Base-by-base conservation (phyloP, 2,888 invertebrate genomes). In the Tubiluchus corallicola region DNA sequence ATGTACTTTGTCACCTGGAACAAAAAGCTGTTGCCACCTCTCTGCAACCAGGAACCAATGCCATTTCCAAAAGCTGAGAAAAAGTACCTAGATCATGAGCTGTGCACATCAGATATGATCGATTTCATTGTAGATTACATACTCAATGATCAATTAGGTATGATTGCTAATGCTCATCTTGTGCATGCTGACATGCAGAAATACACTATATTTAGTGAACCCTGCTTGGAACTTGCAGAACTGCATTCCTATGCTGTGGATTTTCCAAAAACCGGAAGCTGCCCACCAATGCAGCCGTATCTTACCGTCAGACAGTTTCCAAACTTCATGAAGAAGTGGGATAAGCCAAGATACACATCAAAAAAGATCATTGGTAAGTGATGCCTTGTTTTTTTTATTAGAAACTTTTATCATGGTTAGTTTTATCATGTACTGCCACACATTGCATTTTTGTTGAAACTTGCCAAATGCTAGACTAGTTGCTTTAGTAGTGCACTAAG, bases 1-100 rank as follows among this genome's bases (percentile, higher is more conserved):
- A 60, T 61, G 48, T 65, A 57, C 49, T 56, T 59, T 41, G 59
- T 63, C 4, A 52, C 59, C 18, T 64, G 63, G 59, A 55, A 60
- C 45, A 43, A 51, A 17, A 49, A 53, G 5, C 49, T 64, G 37
- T 52, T 60, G 18, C 56, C 60, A 39, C 19, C 43, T 1, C 40
- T 45, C 15, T 19, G 43, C 13, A 52, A 52, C 45, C 19, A 19
- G 17, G 19, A 17, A 21, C 43, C 53, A 2, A 53, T 54, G 52
- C 42, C 49, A 38, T 54, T 49, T 47, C 51, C 52, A 13, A 41
- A 50, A 43, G n/a, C 38, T 3, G 46, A 49, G n/a, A n/a, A n/a
- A n/a, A n/a, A n/a, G n/a, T n/a, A n/a, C n/a, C n/a, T n/a, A n/a
- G n/a, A n/a, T n/a, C n/a, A n/a, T n/a, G n/a, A n/a, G n/a, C n/a